Base-by-base conservation (phyloP, 2,113 vertebrate genomes). In the Hipposideros armiger region DNA sequence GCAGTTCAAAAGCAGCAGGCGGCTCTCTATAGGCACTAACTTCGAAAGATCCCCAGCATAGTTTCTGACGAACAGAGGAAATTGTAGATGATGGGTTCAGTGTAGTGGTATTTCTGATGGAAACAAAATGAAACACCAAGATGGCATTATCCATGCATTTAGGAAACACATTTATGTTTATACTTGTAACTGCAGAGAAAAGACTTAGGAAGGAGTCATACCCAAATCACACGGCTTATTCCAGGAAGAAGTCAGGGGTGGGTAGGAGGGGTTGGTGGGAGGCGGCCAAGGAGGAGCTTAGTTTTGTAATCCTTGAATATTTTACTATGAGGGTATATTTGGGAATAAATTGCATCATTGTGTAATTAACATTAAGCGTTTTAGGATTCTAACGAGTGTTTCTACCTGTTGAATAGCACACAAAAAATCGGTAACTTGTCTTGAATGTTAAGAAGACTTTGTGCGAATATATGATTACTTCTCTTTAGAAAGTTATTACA, bases 311-410 rank as follows among this genome's bases (percentile, higher is more conserved):
- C n/a, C 6, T 0, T 1, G 32, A 50, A 0, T 82, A 6, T 72
- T 94, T 73, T 36, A 36, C 47, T 11, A 0, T 42, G 54, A 47
- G 16, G 36, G 66, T 7, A 5, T 67, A n/a, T 62, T 32, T 6
- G 62, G 45, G n/a, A 74, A 52, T 28, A 83, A 81, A 13, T 17
- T 69, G 5, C 47, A 36, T n/a, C 28, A 26, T n/a, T 69, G 50
- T 17, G 20, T 45, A 36, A 85, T 60, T 87, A 82, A 87, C 32
- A 36, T 20, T 36, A 60, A 83, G 15, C 60, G 52, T 60, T 82
- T 95, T 69, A 88, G 70, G 50, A 83, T 78, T 82, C 85, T 76
- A 52, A 5, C 4, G 76, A 47, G 58, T 26, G 40, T 94, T 87
- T 89, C 58, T 83, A 26, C 50, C 14, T 76, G 28, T 42, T 11